Base-by-base conservation (phyloP, 2,113 vertebrate species). In the Abramis brama region DNA sequence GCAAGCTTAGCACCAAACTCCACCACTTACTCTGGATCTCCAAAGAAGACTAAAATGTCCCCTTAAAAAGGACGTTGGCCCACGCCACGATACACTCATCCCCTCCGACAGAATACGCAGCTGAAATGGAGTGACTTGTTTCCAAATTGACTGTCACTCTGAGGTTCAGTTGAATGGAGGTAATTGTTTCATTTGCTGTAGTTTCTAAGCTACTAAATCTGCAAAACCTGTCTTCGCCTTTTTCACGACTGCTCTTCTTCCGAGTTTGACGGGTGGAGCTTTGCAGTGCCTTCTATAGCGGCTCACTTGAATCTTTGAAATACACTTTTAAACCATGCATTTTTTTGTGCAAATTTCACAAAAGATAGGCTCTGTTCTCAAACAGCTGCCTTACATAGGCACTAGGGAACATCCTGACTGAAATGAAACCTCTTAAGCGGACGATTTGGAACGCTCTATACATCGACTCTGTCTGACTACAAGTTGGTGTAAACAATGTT, bases 111-210 rank as follows among this genome's bases (percentile, higher is more conserved):
- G 47, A 71, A 74, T 81, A 30, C 33, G 6, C 25, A 4, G 25
- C 55, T 80, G 59, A 83, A 55, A 75, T 80, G 10, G 78, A 86
- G 78, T 64, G 52, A 75, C 77, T 86, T 80, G 59, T 82, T 82
- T 86, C 76, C 57, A 47, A 82, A 86, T 82, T 27, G 70, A 36
- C 70, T 74, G 79, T 74, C 85, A 82, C 71, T 82, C 60, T 68
- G 71, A n/a, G 23, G 57, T 74, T 81, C 55, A 64, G 71, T 75
- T 45, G 59, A 15, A 68, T 64, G 47, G 59, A 86, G 68, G 66
- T 60, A 52, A 60, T 86, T 66, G 85, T 75, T 81, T 86, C 27
- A 82, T 82, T 86, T 81, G 85, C 75, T 86, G 55, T 50, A 45
- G 45, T 57, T 86, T 66, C 57, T 39, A 82, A 55, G 71, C 60